These are phyloP conservation scores for Whitmania pigra DNA, from an alignment of 1,140 invertebrate species.

Conservation along the genomic window DNA sequence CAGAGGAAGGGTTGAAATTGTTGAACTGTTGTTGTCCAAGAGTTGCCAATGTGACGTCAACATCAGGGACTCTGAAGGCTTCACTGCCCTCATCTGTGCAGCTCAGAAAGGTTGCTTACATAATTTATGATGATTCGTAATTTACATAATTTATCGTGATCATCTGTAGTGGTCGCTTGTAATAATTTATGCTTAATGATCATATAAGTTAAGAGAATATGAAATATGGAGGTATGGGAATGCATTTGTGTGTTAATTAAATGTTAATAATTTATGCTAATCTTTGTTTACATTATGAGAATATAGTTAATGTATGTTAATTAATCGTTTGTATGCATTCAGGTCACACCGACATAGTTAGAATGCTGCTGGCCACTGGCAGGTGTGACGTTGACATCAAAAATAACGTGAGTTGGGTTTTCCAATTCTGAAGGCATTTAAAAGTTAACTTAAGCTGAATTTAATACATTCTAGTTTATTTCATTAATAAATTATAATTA, in stretches of 20 bases:
- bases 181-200: too few species aligned
- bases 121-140: neutral
- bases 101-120: conserved; percentile 48
- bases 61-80: conserved; percentile 81
- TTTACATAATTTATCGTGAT: neutral
- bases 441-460: too few species aligned
- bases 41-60: conserved; percentile 69
- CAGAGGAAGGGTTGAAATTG: conserved; percentile 72
- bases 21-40: conserved; percentile 63
- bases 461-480: too few species aligned
- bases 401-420: conserved; percentile 57
- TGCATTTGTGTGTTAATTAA: too few species aligned
- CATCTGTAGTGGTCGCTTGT: neutral
- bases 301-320: neutral
- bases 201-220: too few species aligned
- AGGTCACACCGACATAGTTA: conserved; percentile 73
- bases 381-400: conserved; percentile 69
- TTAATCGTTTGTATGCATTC: conserved; percentile 42
- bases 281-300: neutral
- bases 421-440: neutral
- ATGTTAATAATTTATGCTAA: neutral
- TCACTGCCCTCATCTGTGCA: conserved; percentile 85
- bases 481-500: too few species aligned
- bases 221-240: too few species aligned
- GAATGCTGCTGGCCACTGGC: conserved; percentile 62